Evolutionary conservation across 92 coral and sea anemone species (phyloP).

Genomic region (Anthopleura xanthogrammica): DNA sequence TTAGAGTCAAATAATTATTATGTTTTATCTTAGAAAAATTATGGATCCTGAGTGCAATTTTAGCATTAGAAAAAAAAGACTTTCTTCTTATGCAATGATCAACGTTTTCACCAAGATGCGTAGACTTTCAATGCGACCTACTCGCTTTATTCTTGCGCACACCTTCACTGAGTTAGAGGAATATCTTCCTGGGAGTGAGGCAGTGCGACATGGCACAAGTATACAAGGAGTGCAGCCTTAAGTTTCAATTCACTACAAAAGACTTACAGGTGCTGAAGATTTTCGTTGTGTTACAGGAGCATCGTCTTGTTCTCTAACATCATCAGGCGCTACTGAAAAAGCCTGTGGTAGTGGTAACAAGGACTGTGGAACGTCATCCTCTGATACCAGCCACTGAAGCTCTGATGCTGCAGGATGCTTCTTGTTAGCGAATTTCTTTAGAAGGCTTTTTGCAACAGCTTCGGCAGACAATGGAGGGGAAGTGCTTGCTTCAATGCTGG

Average conservation of each 20-base stretch:
- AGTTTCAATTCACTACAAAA: not conserved
- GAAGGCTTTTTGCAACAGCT: constrained; percentile 84
- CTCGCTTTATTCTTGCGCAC: too few relatives aligned
- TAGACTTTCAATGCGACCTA: too few relatives aligned
- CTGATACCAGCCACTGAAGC: constrained; percentile 94
- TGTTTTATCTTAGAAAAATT: too few relatives aligned
- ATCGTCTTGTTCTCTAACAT: constrained; percentile 44
- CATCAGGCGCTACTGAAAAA: constrained; percentile 92
- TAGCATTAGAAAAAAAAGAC: too few relatives aligned
- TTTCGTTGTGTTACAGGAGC: constrained; percentile 27
- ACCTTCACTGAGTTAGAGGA: too few relatives aligned
- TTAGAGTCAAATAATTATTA: too few relatives aligned
- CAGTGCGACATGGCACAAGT: too few relatives aligned
- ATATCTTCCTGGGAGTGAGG: too few relatives aligned
- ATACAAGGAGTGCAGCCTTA: too few relatives aligned
- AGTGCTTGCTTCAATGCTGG: constrained; percentile 45
- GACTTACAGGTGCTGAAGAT: constrained; percentile 67
- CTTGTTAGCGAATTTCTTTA: constrained; percentile 82
- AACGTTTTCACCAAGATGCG: too few relatives aligned
- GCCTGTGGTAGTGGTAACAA: constrained; percentile 89
- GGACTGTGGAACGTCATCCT: constrained; percentile 89
- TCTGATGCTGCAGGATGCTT: constrained; percentile 93
- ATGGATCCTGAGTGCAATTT: too few relatives aligned
- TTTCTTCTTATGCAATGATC: too few relatives aligned
- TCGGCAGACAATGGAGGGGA: constrained; percentile 91